Base-by-base conservation (phyloP, 2,888 invertebrate genomes). In the Megaustenia siamemsis region DNA sequence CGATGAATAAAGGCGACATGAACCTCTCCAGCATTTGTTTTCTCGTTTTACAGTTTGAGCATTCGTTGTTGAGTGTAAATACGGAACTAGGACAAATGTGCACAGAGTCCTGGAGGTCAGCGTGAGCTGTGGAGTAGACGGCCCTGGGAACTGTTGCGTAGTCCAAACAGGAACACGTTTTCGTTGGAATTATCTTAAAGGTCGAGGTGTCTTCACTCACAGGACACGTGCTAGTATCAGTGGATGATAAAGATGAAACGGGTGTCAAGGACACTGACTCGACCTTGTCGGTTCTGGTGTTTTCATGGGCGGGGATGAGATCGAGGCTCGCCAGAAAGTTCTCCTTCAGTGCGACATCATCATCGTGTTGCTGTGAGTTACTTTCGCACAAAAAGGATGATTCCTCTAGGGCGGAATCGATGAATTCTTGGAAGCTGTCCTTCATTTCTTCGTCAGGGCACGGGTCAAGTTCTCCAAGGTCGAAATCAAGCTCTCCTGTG, bases 401-500 rank as follows among this genome's bases (percentile, higher is more conserved):
- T 45, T 68, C 49, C 24, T 80, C 80, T 35, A 80, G 32, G 21
- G 68, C 68, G 10, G 68, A 68, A 35, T 80, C 80, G 6, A 68
- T 80, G 49, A 80, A 68, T 15, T 80, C 80, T 24, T 80, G 68
- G 24, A 80, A 32, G 49, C 68, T 68, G 21, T 80, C 80, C 3
- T 43, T 68, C 68, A 80, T 80, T 28, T 63, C 49, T 6, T 49
- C 45, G 35, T 80, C 68, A 12, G 6, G 18, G 49, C 53, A 68
- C 21, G 80, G 45, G 35, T 82, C 73, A 82, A 75, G 43, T 60
- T 82, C 56, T n/a, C n/a, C n/a, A 24, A 73, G 60, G 63, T 32
- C 32, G 18, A 82, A 73, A 21, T 71, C 71, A 28, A 81, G 49
- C 38, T 81, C 56, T 32, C 53, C 81, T 81, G 81, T 53, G n/a